These are phyloP conservation scores for Glyphotaelius pellucidus DNA, from an alignment of 2,888 invertebrate genomes.

Conservation along the genomic window DNA sequence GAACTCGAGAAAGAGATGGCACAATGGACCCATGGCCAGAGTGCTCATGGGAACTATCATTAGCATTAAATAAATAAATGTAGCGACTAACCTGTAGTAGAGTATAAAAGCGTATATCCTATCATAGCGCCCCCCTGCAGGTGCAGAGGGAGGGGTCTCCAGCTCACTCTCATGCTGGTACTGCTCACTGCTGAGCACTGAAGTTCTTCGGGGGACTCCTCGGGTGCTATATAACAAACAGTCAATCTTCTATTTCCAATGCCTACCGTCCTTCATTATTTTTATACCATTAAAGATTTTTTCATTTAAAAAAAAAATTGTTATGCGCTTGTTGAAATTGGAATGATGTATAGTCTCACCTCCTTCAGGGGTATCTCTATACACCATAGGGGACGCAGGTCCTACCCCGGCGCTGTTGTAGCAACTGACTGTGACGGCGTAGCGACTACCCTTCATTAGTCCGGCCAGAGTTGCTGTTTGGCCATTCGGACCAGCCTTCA, in stretches of 20 bases:
- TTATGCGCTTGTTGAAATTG: not conserved
- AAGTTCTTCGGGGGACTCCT: constrained; percentile 83
- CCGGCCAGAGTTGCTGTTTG: constrained; percentile 81
- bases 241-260: not conserved
- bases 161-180: constrained; percentile 85
- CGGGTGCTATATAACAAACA: constrained; percentile 80
- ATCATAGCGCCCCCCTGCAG: constrained; percentile 84
- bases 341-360: constrained; percentile 72
- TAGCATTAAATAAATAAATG: not conserved
- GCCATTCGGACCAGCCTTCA: constrained; percentile 69
- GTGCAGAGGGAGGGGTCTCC: constrained; percentile 82
- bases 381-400: constrained; percentile 83
- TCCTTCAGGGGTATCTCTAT: constrained; percentile 88
- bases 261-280: not conserved
- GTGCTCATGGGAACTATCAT: too few relatives aligned
- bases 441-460: constrained; percentile 85
- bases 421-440: constrained; percentile 87
- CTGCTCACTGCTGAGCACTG: constrained; percentile 83
- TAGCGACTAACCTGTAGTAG: constrained; percentile 71
- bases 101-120: constrained; percentile 89
- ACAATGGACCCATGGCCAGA: too few relatives aligned
- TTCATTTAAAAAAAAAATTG: too few relatives aligned
- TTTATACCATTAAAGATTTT: too few relatives aligned
- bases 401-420: constrained; percentile 90
- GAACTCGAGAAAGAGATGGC: too few relatives aligned